Conservation (phyloP, 1,140 invertebrate species). For the Globodera ellingtonae region DNA sequence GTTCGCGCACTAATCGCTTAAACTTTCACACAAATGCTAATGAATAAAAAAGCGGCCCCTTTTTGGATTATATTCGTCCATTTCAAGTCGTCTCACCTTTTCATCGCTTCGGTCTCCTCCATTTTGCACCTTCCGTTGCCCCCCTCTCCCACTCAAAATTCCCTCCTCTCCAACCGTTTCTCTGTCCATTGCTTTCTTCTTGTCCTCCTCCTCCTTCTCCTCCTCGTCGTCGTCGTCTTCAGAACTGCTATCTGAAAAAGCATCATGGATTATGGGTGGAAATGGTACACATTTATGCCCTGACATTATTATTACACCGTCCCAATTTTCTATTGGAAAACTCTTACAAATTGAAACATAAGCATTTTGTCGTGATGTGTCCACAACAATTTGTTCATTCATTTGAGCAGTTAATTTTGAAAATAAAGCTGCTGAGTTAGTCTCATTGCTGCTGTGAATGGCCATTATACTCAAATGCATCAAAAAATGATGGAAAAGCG, state of each 20-base stretch:
- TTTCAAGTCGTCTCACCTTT: background rate
- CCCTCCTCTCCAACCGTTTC: constrained; percentile 2
- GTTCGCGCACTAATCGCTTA: no score
- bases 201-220: background rate
- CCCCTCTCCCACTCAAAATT: constrained; percentile 9
- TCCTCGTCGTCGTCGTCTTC: constrained; percentile 59
- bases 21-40: background rate
- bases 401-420: constrained; percentile 18
- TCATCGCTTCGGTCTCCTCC: background rate
- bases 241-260: constrained; percentile 57
- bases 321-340: background rate
- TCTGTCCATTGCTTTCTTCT: constrained; percentile 5
- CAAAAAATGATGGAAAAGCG: background rate
- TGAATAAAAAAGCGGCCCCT: background rate
- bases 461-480: no score
- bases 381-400: constrained; percentile 51
- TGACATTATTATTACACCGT: constrained; percentile 1
- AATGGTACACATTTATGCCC: background rate
- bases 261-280: constrained; percentile 7
- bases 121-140: constrained; percentile 19
- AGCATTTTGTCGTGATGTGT: constrained; percentile 46
- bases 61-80: background rate
- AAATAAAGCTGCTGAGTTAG: background rate
- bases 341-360: constrained; percentile 54
- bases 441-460: constrained; percentile 29